phyloP scores from a whole-genome alignment of 2,888 invertebrate species.

The Acanthosoma haemorrhoidale region DNA sequence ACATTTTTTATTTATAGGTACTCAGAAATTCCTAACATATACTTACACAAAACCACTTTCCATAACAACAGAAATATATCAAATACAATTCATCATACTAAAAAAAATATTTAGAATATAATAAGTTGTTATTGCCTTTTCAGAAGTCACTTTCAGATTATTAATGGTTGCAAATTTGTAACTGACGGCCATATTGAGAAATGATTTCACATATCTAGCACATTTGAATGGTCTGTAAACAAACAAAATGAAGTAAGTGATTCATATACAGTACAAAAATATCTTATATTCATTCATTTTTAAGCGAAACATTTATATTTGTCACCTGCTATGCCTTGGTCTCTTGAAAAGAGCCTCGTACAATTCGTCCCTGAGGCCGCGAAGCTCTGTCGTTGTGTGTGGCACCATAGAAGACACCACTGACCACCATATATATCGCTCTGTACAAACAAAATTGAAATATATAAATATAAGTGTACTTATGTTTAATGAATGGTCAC shows the following conservation, averaged over 20 bases:
- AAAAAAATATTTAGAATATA: too few species aligned
- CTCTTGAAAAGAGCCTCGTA: constrained; percentile 38
- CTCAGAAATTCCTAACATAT: too few species aligned
- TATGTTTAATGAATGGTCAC: too few species aligned
- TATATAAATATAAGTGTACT: background rate
- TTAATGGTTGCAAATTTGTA: constrained; percentile 60
- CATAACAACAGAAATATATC: too few species aligned
- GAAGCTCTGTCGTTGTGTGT: constrained; percentile 44
- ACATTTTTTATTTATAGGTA: too few species aligned
- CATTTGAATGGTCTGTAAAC: constrained; percentile 41
- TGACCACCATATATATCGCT: constrained; percentile 48
- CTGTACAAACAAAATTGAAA: constrained; percentile 41
- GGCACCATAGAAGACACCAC: constrained; percentile 46
- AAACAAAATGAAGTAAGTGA: background rate
- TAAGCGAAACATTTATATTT: background rate
- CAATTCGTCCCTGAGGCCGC: constrained; percentile 36
- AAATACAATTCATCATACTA: too few species aligned
- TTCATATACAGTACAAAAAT: background rate
- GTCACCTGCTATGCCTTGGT: constrained; percentile 29
- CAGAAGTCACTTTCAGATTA: constrained; percentile 58
- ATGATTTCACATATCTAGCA: constrained; percentile 46
- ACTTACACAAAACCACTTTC: too few species aligned
- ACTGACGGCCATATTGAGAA: constrained; percentile 55
- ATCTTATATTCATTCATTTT: background rate
- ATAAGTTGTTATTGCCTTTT: constrained; percentile 57